phyloP scores from a whole-genome alignment of 2,888 invertebrate species.

The Chorisops tibialis region DNA sequence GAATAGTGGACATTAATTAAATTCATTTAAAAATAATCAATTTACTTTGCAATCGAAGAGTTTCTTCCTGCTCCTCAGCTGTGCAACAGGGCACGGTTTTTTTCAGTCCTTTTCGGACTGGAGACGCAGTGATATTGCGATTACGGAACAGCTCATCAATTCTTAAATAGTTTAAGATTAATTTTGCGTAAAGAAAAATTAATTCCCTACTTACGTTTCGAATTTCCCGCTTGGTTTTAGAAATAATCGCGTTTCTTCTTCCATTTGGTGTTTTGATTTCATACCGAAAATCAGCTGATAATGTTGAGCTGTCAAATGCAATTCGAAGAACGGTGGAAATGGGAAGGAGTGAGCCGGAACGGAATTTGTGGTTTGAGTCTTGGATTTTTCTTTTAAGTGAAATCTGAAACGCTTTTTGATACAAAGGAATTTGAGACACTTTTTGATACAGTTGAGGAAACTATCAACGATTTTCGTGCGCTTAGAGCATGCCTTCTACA shows the following conservation, averaged over 20 bases:
- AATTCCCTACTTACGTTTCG: conserved; percentile 13
- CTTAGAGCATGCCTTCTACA: too few relatives aligned
- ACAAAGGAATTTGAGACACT: too few relatives aligned
- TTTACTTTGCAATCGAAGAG: conserved; percentile 10
- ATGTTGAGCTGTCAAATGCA: too few relatives aligned
- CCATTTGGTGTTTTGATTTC: conserved; percentile 16
- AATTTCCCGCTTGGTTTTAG: conserved; percentile 7
- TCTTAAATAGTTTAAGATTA: conserved; percentile 5
- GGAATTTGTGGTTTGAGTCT: neutral
- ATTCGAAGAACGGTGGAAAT: too few relatives aligned
- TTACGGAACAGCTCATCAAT: conserved; percentile 9
- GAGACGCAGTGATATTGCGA: neutral
- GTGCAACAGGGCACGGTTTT: conserved; percentile 15
- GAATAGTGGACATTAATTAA: neutral
- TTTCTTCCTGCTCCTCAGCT: conserved; percentile 19
- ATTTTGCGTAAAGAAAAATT: neutral
- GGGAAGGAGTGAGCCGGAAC: too few relatives aligned
- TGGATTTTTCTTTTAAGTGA: too few relatives aligned
- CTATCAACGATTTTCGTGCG: too few relatives aligned
- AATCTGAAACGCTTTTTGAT: too few relatives aligned
- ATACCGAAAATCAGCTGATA: neutral
- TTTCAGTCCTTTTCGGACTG: conserved; percentile 14
- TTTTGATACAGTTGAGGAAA: too few relatives aligned
- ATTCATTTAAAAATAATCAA: neutral
- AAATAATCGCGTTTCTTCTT: neutral